phyloP scores from a whole-genome alignment of 1,140 invertebrate genomes.

The Orchesella cincta region DNA sequence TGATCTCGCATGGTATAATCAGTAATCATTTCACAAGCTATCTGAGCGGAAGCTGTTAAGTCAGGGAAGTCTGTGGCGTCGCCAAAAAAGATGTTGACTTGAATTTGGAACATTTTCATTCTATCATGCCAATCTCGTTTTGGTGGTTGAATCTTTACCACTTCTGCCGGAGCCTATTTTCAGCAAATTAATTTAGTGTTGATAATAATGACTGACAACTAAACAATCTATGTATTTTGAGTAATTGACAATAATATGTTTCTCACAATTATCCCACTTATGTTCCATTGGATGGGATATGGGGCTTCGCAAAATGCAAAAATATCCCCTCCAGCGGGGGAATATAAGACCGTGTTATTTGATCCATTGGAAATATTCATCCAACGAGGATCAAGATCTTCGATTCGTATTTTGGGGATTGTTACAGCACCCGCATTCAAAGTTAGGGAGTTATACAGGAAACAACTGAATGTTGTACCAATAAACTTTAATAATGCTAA shows the following conservation, averaged over 20 bases:
- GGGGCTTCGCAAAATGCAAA: neutral
- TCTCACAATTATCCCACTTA: neutral
- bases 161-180: neutral
- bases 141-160: neutral
- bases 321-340: neutral
- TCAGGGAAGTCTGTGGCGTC: neutral
- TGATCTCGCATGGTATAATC: neutral
- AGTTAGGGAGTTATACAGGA: too few relatives aligned
- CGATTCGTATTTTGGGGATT: too few relatives aligned
- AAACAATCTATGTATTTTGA: neutral
- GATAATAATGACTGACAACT: neutral
- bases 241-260: neutral
- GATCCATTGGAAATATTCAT: too few relatives aligned
- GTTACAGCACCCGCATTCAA: too few relatives aligned
- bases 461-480: too few relatives aligned
- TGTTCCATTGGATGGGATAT: constrained; percentile 17
- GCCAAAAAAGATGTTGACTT: neutral
- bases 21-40: neutral
- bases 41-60: neutral
- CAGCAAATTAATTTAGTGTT: neutral
- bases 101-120: neutral
- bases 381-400: too few relatives aligned
- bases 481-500: too few relatives aligned
- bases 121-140: neutral
- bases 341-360: neutral